phyloP scores from a whole-genome alignment of 1,140 invertebrate species.

The Tachypleus tridentatus region DNA sequence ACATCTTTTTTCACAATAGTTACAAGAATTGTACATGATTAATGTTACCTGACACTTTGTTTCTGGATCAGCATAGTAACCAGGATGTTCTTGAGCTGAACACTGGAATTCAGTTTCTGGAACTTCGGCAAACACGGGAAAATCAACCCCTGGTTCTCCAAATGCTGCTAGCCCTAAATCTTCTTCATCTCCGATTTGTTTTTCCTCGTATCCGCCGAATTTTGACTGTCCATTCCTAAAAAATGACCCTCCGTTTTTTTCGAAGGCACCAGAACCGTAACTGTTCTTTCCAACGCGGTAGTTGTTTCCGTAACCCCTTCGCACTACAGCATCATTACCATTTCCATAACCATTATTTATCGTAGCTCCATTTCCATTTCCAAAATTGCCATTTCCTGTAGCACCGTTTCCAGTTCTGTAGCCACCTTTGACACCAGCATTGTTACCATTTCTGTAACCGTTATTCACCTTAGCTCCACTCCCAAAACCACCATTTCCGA shows the following conservation, averaged over 20 bases:
- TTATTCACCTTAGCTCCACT: not conserved
- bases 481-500: not conserved
- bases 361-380: not conserved
- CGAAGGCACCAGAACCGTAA: not conserved
- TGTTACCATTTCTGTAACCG: not conserved
- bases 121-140: constrained; percentile 31
- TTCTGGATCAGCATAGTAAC: constrained; percentile 32
- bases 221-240: too few species aligned
- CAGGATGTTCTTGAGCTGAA: constrained; percentile 25
- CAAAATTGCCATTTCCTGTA: not conserved
- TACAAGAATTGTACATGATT: not conserved
- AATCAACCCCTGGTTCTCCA: constrained; percentile 37
- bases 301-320: not conserved
- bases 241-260: not conserved
- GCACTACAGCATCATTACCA: not conserved
- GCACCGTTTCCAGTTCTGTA: not conserved
- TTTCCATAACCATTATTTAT: not conserved
- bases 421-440: not conserved
- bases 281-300: not conserved
- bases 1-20: not conserved
- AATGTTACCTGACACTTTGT: constrained; percentile 31
- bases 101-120: constrained; percentile 32
- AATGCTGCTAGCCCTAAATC: not conserved
- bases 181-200: too few species aligned
- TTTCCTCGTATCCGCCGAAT: too few species aligned